Evolutionary conservation across 2,113 vertebrate species (phyloP), one percentile per base, ranked within the genome.

Genomic region (Petroica traversi): DNA sequence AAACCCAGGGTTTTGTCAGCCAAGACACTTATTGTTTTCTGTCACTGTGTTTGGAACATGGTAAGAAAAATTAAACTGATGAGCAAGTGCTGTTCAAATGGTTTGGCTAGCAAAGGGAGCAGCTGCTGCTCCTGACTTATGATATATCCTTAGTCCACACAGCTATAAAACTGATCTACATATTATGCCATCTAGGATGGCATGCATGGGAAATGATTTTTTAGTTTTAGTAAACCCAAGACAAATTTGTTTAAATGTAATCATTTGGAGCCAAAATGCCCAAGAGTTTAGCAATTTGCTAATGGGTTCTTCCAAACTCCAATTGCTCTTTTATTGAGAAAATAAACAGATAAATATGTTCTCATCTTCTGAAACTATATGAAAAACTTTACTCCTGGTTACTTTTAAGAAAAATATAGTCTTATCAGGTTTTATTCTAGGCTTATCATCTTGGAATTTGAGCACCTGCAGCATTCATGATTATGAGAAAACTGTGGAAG

Each of bases 11-110:
- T 57, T 93, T 92, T 82, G 15, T 95, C 69, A 81, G 73, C 81
- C 85, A 91, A 95, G 69, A 62, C 45, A 62, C 31, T 95, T 76
- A 91, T 34, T 87, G 73, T 94, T 94, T 95, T 92, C 62, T 91
- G 77, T 91, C 61, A 38, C 69, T 49, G 33, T 85, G 78, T 81
- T 94, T 95, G 89, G 80, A 91, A 81, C 86, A 78, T 22, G 38
- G 25, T 89, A 93, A 93, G 64, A 76, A 91, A 91, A 91, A 91
- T 67, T 69, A 36, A 92, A 88, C 29, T 66, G 84, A 69, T 87
- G 62, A 89, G 54, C 58, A 88, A 93, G 73, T 0, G 5, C 5
- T 89, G 29, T 24, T 95, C 67, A 94, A 95, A 95, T 88, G 22
- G 24, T 34, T 96, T 95, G 94, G 80, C 77, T 82, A 83, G 46